These are phyloP conservation scores for Steromphala cineraria DNA, from an alignment of 2,888 invertebrate species.

Conservation along the genomic window DNA sequence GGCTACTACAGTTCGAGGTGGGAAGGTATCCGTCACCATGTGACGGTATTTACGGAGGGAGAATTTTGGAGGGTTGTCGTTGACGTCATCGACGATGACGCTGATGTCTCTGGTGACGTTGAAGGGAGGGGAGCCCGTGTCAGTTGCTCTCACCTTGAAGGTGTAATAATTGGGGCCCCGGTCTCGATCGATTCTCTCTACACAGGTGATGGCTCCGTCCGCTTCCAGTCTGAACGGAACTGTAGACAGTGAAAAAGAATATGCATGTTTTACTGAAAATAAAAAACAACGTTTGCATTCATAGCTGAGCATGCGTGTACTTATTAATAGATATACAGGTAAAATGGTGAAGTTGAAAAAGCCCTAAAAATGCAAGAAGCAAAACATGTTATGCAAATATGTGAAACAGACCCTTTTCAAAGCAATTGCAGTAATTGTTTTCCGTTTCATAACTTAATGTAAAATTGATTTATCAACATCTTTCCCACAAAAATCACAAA, in stretches of 20 bases:
- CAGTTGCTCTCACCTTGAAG: conserved; percentile 39
- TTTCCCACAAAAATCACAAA: no score
- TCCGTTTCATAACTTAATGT: no score
- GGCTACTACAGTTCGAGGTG: conserved; percentile 39
- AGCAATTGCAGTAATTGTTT: no score
- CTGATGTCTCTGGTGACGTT: conserved; percentile 35
- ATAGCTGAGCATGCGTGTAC: neutral
- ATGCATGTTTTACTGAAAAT: no score
- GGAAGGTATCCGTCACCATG: conserved; percentile 37
- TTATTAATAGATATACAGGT: no score
- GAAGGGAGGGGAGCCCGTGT: conserved; percentile 36
- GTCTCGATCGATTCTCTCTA: conserved; percentile 39
- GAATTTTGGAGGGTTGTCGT: conserved; percentile 49
- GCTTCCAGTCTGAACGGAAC: conserved; percentile 44
- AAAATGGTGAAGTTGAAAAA: no score
- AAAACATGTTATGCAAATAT: no score
- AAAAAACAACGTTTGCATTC: neutral
- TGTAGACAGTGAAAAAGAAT: conserved; percentile 12
- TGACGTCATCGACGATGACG: conserved; percentile 45
- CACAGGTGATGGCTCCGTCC: conserved; percentile 35
- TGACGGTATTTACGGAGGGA: conserved; percentile 38
- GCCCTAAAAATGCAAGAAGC: no score
- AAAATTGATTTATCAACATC: no score
- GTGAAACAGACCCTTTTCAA: no score
- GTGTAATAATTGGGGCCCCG: conserved; percentile 30